Conservation (phyloP, 2,888 invertebrate species). For the Bellardia pandia region DNA sequence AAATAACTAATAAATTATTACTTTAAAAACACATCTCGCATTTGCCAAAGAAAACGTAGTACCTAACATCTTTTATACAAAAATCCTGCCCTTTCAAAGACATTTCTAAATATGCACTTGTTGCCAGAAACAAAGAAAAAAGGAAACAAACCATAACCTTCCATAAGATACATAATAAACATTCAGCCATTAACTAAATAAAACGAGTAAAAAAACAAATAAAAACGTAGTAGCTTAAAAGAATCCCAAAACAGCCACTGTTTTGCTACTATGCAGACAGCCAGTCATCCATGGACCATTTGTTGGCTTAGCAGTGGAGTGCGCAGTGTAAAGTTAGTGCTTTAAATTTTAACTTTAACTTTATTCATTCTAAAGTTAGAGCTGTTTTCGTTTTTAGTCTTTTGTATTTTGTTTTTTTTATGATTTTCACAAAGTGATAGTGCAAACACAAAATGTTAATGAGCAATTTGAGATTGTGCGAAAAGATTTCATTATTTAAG, state of each 20-base stretch:
- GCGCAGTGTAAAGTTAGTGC: slow-evolving; percentile 2
- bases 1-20: too few species aligned
- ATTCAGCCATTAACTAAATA: neutral
- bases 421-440: slow-evolving; percentile 84
- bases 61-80: neutral
- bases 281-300: slow-evolving; percentile 23
- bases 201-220: slow-evolving; percentile 3
- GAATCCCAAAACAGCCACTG: slow-evolving; percentile 49
- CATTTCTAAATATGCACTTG: slow-evolving; percentile 36
- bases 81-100: neutral
- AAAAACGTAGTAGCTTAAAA: slow-evolving; percentile 20
- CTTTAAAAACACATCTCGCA: neutral
- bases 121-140: slow-evolving; percentile 4
- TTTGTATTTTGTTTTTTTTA: slow-evolving; percentile 38
- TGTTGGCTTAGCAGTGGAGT: neutral
- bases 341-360: slow-evolving; percentile 23
- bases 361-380: slow-evolving; percentile 45
- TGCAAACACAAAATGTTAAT: slow-evolving; percentile 84
- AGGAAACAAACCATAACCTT: slow-evolving; percentile 36
- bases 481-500: slow-evolving; percentile 82
- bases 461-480: slow-evolving; percentile 85
- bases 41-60: neutral
- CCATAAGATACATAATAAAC: slow-evolving; percentile 33
- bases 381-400: slow-evolving; percentile 13
- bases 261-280: slow-evolving; percentile 32